These are phyloP conservation scores for Drosophila affinis DNA, from an alignment of 2,888 invertebrate species.

Conservation along the genomic window DNA sequence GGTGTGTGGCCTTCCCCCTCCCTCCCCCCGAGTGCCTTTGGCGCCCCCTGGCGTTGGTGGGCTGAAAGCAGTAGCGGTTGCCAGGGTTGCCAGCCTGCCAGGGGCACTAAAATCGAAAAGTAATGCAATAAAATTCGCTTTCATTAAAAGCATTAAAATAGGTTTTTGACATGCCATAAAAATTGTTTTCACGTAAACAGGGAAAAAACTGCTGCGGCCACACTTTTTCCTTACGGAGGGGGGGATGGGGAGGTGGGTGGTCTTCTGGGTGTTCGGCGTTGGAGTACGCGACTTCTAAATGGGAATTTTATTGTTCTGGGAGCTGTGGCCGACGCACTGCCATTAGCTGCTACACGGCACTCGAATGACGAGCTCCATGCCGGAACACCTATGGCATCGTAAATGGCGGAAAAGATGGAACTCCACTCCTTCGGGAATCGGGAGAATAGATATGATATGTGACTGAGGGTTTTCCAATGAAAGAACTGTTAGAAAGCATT, in stretches of 20 bases:
- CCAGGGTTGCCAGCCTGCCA: neutral
- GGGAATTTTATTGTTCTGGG: conserved; percentile 80
- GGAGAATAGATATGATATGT: conserved; percentile 34
- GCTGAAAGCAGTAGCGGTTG: neutral
- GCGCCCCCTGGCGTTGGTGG: conserved; percentile 13
- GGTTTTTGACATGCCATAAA: conserved; percentile 81
- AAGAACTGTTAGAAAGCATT: neutral
- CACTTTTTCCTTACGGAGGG: conserved; percentile 45
- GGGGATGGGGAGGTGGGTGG: conserved; percentile 13
- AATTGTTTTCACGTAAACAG: conserved; percentile 76
- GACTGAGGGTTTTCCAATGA: neutral
- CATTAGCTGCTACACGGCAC: conserved; percentile 70
- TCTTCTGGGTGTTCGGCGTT: neutral
- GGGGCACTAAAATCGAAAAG: conserved; percentile 79
- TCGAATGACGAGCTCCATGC: neutral
- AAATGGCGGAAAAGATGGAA: conserved; percentile 34
- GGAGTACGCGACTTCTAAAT: conserved; percentile 59
- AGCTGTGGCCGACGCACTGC: conserved; percentile 71
- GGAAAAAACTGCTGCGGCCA: conserved; percentile 63
- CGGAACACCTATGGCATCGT: conserved; percentile 68
- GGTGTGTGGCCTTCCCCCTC: neutral
- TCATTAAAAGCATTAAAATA: conserved; percentile 82
- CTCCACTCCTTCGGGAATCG: conserved; percentile 10
- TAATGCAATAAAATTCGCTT: conserved; percentile 79
- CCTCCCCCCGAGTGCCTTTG: neutral